A percentile compares a stretch with the other conserved stretches of the same genome.
Conservation (phyloP, 2,113 vertebrate species). For the Hypomesus transpacificus region DNA sequence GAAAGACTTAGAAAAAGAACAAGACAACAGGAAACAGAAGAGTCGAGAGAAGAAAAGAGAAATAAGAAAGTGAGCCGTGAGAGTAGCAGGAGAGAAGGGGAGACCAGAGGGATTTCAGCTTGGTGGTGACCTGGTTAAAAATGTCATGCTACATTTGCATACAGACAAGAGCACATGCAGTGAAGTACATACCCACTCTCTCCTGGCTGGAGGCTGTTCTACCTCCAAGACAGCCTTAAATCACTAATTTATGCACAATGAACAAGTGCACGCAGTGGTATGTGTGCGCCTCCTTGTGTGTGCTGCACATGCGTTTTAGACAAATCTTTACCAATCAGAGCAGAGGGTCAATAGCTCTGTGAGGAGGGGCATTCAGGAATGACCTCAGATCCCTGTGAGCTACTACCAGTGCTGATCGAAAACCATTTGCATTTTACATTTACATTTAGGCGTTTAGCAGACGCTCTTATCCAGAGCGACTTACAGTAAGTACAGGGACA, state of each 20-base stretch:
- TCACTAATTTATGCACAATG: too few species aligned
- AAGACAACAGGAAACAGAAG: not conserved
- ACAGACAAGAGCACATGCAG: slow-evolving; percentile 18
- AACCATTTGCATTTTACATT: slow-evolving; percentile 63
- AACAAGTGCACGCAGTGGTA: not conserved
- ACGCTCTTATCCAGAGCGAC: too few species aligned
- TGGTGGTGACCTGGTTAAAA: slow-evolving; percentile 40
- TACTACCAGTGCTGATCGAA: slow-evolving; percentile 57
- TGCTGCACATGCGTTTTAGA: slow-evolving; percentile 28
- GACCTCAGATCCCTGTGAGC: slow-evolving; percentile 53
- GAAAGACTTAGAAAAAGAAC: not conserved
- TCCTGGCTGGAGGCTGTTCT: too few species aligned
- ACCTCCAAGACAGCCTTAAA: too few species aligned
- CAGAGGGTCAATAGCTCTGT: slow-evolving; percentile 42
- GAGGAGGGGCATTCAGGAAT: slow-evolving; percentile 43
- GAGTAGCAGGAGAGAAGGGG: slow-evolving; percentile 9
- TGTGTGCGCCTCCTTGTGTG: slow-evolving; percentile 7
- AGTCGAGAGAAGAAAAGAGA: not conserved
- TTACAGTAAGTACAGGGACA: too few species aligned
- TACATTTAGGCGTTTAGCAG: too few species aligned
- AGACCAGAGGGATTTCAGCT: not conserved
- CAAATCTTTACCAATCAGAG: slow-evolving; percentile 46
- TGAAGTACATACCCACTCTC: slow-evolving; percentile 22
- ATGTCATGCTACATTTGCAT: slow-evolving; percentile 36
- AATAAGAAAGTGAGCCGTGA: not conserved